Evolutionary conservation across 2,113 vertebrate species (phyloP).

Genomic region (Chaetops frenatus): DNA sequence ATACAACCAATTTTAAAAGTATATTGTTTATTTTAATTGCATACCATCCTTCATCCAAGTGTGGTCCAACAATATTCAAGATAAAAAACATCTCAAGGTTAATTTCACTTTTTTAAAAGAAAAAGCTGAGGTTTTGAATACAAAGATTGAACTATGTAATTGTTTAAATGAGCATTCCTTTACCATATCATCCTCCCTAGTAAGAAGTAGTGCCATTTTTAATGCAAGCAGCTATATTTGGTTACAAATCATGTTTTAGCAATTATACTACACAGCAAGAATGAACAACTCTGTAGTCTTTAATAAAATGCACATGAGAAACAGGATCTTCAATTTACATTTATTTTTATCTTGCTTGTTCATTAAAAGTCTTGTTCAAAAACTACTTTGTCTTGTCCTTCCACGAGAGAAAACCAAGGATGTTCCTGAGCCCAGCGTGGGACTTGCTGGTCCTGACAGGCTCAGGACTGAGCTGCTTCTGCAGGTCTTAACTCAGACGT

Average conservation of each 20-base stretch:
- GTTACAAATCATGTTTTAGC: conserved; percentile 62
- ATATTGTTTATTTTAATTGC: neutral
- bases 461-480: neutral
- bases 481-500: neutral
- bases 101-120: neutral
- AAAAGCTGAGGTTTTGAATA: neutral
- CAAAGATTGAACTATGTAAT: neutral
- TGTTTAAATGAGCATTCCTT: conserved; percentile 37
- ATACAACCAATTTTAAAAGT: neutral
- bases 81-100: neutral
- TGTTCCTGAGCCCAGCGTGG: neutral
- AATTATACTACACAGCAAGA: conserved; percentile 61
- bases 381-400: neutral
- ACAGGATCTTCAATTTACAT: conserved; percentile 54
- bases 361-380: neutral
- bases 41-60: neutral
- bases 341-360: conserved; percentile 55
- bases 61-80: neutral
- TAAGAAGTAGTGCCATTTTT: conserved; percentile 10
- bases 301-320: conserved; percentile 59
- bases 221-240: conserved; percentile 55
- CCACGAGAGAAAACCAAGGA: neutral
- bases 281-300: conserved; percentile 47
- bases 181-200: conserved; percentile 26
- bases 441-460: rapidly evolving